Base-by-base conservation (phyloP, 2,888 invertebrate species). In the Ochlodes sylvanus region DNA sequence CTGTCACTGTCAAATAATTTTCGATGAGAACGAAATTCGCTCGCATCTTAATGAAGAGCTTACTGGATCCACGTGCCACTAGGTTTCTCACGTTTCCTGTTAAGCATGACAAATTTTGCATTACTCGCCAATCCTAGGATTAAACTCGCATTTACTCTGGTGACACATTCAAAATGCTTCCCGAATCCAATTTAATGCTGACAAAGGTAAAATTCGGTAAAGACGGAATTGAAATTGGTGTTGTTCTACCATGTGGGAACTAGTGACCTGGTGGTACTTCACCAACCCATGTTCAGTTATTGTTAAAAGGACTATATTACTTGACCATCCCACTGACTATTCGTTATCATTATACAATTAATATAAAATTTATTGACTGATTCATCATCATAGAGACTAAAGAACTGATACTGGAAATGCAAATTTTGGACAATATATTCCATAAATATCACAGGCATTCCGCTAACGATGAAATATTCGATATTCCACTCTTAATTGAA, bases 141-240 rank as follows among this genome's bases (percentile, higher is more conserved):
- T 66, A 44, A 66, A 52, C 9, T 47, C 47, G 54, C 44, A 41
- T 50, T 66, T 54, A 32, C 60, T 60, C 15, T 44, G 47, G 58
- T 42, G 60, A 66, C 66, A 66, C 54, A 54, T 66, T 54, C 42
- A 54, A 66, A 60, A 60, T 60, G 66, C 60, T 66, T 54, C 32
- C 50, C 42, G 44, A 27, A 66, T 54, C 44, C 60, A 66, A 66
- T 66, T 66, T 54, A 60, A 60, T 66, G 42, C 60, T 54, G 54
- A 60, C 42, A 66, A 60, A 66, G 66, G 66, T 66, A 60, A 66
- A 60, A 60, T 60, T 60, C 60, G 32, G 60, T 52, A 38, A 60
- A 66, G 54, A 54, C 52, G 9, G 32, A 42, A 54, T 10, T 60
- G n/a, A 21, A 32, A 44, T 60, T 32, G 6, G 17, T 9, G 2